These are phyloP conservation scores for Chaetogeoica ovagalla DNA, from an alignment of 2,888 invertebrate species.

Conservation along the genomic window DNA sequence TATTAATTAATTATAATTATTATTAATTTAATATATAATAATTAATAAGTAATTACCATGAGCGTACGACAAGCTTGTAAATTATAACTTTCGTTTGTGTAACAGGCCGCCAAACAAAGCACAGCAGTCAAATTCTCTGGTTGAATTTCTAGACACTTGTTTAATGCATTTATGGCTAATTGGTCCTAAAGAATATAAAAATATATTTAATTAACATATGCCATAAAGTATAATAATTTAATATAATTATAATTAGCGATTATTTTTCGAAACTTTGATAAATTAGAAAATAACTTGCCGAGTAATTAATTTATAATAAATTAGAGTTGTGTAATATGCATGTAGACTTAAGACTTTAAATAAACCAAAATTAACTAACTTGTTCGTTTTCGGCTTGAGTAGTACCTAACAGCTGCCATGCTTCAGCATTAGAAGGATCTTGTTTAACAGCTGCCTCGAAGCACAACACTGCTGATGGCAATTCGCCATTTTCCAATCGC, in stretches of 20 bases:
- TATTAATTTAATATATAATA: neutral
- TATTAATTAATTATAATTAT: neutral
- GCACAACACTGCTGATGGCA: constrained; percentile 92
- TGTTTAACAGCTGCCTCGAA: constrained; percentile 94
- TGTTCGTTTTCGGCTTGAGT: constrained; percentile 98
- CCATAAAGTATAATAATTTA: neutral
- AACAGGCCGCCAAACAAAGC: constrained; percentile 89
- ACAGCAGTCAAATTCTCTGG: constrained; percentile 80
- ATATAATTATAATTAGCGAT: neutral
- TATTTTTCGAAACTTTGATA: neutral
- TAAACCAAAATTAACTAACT: constrained; percentile 58
- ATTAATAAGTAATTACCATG: constrained; percentile 58
- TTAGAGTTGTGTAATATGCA: too few species aligned
- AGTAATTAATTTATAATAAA: too few species aligned
- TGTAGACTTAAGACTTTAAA: too few species aligned
- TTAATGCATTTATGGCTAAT: constrained; percentile 87
- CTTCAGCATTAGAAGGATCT: constrained; percentile 75
- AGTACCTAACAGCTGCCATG: constrained; percentile 85
- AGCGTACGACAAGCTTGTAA: constrained; percentile 79
- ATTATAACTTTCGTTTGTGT: constrained; percentile 93
- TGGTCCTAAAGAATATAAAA: constrained; percentile 68
- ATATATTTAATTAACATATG: neutral
- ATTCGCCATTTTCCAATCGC: constrained; percentile 81
- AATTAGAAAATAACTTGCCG: too few species aligned
- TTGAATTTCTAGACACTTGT: constrained; percentile 78